Evolutionary conservation across 1,140 invertebrate genomes (phyloP).

Genomic region (Penaeus indicus): DNA sequence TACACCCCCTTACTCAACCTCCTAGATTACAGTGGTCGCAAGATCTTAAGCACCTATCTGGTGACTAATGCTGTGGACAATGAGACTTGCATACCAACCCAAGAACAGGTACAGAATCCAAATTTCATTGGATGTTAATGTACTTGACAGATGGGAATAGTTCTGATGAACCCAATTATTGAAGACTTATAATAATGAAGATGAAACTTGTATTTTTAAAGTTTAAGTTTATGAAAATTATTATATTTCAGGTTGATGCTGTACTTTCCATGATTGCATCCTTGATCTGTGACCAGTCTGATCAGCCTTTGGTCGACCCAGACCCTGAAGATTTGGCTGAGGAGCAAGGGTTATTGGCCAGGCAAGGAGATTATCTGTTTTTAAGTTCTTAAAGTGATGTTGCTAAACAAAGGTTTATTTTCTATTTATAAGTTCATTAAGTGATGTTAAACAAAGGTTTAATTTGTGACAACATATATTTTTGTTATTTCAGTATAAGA

Average conservation of each 20-base stretch:
- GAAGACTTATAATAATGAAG: too few species aligned
- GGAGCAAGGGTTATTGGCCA: conserved; percentile 92
- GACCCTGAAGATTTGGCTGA: conserved; percentile 96
- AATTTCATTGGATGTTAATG: not conserved
- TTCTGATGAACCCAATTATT: too few species aligned
- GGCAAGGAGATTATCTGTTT: conserved; percentile 69
- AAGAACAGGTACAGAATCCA: conserved; percentile 77
- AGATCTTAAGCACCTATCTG: conserved; percentile 88
- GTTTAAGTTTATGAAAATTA: too few species aligned
- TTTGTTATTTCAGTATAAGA: too few species aligned
- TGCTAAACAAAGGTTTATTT: too few species aligned
- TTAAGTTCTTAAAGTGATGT: too few species aligned
- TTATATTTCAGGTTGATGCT: conserved; percentile 67
- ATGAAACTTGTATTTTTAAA: not conserved
- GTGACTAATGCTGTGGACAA: conserved; percentile 90
- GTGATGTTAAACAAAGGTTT: too few species aligned
- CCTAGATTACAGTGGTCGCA: conserved; percentile 91
- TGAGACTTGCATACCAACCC: conserved; percentile 88
- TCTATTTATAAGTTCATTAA: too few species aligned
- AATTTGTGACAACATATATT: too few species aligned
- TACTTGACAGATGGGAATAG: too few species aligned
- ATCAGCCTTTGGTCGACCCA: conserved; percentile 78
- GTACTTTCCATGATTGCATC: conserved; percentile 87
- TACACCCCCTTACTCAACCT: conserved; percentile 88
- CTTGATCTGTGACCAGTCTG: conserved; percentile 87